These are phyloP conservation scores for Heterodera filipjevi DNA, from an alignment of 2,888 invertebrate species.

Conservation along the genomic window DNA sequence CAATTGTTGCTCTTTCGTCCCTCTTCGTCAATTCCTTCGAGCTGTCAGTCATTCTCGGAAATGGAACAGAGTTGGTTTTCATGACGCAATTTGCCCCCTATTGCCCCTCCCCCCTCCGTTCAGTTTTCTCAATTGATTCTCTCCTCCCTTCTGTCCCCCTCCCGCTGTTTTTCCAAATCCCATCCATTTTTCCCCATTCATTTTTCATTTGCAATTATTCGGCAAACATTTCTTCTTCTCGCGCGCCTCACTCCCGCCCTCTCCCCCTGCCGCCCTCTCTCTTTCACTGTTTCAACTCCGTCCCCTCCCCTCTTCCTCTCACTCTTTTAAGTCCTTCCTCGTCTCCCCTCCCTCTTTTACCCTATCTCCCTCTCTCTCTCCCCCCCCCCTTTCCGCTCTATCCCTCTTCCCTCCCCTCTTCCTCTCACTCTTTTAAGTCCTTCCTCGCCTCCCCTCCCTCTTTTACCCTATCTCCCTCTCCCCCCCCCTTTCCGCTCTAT, in stretches of 20 bases:
- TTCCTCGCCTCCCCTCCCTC: background rate
- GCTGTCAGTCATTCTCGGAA: background rate
- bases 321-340: background rate
- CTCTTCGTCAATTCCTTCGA: background rate
- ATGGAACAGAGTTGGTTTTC: background rate
- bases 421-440: background rate
- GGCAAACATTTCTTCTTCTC: background rate
- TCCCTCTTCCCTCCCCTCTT: background rate
- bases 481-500: background rate
- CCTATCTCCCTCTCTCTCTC: background rate
- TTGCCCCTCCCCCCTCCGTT: background rate
- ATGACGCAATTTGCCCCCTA: slow-evolving; percentile 4
- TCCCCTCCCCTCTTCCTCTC: background rate
- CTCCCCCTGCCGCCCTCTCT: background rate
- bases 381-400: background rate
- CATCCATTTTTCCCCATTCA: background rate
- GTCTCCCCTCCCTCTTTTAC: background rate
- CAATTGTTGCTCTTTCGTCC: too few relatives aligned
- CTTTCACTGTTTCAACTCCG: background rate
- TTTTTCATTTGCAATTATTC: background rate
- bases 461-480: background rate
- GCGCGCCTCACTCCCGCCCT: background rate
- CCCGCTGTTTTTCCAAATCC: background rate
- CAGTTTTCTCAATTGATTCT: background rate
- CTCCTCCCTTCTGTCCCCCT: background rate